Percentiles rank a stretch among this genome's conserved stretches.
phyloP scores from a whole-genome alignment of 1,140 invertebrate genomes.

The Contarinia nasturtii region DNA sequence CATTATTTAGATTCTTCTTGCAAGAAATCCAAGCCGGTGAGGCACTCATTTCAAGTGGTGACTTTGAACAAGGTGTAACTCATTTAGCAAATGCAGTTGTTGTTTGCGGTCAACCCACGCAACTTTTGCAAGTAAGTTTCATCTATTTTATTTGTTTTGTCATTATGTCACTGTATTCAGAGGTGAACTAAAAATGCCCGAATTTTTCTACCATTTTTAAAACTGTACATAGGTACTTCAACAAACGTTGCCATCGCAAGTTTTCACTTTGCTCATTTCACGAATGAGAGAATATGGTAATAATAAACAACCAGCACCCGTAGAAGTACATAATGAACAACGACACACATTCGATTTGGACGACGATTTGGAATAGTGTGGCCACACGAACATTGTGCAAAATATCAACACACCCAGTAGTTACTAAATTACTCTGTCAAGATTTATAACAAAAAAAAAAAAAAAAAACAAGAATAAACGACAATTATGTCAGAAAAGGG shows the following conservation, averaged over 20 bases:
- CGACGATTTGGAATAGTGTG: constrained; percentile 19
- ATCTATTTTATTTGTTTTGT: too few relatives aligned
- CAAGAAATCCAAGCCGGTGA: constrained; percentile 71
- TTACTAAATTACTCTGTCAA: background rate
- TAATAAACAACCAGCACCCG: constrained; percentile 9
- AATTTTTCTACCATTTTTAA: too few relatives aligned
- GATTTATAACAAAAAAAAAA: too few relatives aligned
- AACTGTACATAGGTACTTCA: constrained; percentile 74
- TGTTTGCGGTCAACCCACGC: constrained; percentile 88
- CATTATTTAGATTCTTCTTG: constrained; percentile 19
- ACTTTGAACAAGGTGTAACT: constrained; percentile 78
- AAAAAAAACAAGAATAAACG: too few relatives aligned
- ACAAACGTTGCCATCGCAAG: constrained; percentile 78
- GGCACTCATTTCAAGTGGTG: constrained; percentile 64
- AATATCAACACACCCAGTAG: background rate
- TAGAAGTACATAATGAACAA: constrained; percentile 6
- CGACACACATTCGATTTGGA: constrained; percentile 12
- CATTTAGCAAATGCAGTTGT: constrained; percentile 87
- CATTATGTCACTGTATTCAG: background rate
- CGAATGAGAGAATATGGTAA: constrained; percentile 46
- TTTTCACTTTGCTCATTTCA: constrained; percentile 73
- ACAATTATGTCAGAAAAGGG: too few relatives aligned
- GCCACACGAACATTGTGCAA: background rate
- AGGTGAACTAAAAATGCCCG: background rate
- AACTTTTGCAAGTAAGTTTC: constrained; percentile 52